These are phyloP conservation scores for Andrena flavipes DNA, from an alignment of 2,888 invertebrate genomes.

Conservation along the genomic window DNA sequence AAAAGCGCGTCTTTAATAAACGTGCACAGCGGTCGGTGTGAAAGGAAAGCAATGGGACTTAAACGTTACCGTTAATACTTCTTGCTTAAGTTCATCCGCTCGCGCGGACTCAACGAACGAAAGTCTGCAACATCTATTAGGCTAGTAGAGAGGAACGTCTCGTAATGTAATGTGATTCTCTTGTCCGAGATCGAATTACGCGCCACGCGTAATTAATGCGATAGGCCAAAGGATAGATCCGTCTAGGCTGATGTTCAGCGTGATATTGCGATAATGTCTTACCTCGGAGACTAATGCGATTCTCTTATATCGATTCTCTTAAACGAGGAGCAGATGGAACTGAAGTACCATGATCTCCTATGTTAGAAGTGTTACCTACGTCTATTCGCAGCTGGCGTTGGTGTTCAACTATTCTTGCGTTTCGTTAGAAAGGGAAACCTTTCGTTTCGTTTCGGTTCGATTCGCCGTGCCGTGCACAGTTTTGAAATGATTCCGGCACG, in stretches of 20 bases:
- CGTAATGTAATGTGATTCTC: constrained; percentile 53
- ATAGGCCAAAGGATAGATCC: constrained; percentile 70
- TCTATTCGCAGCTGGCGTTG: background rate
- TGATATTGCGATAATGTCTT: constrained; percentile 16
- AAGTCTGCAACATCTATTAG: constrained; percentile 60
- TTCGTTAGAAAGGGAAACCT: background rate
- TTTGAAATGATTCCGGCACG: constrained; percentile 19
- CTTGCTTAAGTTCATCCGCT: constrained; percentile 42
- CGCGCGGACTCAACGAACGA: constrained; percentile 39
- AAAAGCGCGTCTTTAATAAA: background rate
- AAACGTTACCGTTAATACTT: constrained; percentile 60
- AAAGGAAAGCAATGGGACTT: constrained; percentile 24
- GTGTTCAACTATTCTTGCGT: background rate
- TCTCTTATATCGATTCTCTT: constrained; percentile 5
- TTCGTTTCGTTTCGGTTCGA: constrained; percentile 8
- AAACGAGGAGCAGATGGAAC: background rate
- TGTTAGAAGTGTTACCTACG: constrained; percentile 8
- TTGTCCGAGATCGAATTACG: constrained; percentile 40
- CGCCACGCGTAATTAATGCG: constrained; percentile 50
- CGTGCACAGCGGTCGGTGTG: background rate
- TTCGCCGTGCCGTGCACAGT: constrained; percentile 5
- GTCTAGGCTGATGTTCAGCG: constrained; percentile 54
- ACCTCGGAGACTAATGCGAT: constrained; percentile 15
- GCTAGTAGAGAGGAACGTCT: constrained; percentile 70
- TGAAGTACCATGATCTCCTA: constrained; percentile 23